A percentile compares a stretch with the other conserved stretches of the same genome.
Conservation (phyloP, 2,888 invertebrate genomes). For the Phymatocera aterrima region DNA sequence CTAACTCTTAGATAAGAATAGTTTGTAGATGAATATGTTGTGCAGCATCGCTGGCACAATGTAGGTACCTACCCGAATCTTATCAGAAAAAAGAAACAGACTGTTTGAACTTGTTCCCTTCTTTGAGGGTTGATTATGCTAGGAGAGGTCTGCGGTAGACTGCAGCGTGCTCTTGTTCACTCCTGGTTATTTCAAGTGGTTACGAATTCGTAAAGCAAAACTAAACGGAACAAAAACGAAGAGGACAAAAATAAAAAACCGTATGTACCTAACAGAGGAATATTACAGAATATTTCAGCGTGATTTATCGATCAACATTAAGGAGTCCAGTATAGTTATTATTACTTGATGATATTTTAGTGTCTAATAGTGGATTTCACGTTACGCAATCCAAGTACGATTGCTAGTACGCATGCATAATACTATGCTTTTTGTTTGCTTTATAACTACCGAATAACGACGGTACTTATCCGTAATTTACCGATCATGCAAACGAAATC, state of each 20-base stretch:
- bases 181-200: conserved; percentile 5
- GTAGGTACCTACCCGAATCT: not conserved
- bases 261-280: not conserved
- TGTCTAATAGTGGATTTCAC: not conserved
- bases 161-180: not conserved
- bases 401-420: not conserved
- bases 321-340: not conserved
- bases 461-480: not conserved
- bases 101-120: conserved; percentile 38
- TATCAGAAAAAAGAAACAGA: not conserved
- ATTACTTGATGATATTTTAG: not conserved
- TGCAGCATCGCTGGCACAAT: conserved; percentile 3
- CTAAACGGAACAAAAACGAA: not conserved
- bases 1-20: too few species aligned
- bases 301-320: conserved; percentile 13
- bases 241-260: not conserved
- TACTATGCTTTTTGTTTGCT: conserved; percentile 3
- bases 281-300: not conserved
- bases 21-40: not conserved
- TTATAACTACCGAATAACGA: not conserved
- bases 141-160: not conserved
- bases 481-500: not conserved
- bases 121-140: conserved; percentile 20
- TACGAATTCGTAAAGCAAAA: not conserved
- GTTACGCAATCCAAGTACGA: not conserved